A percentile compares a stretch with the other conserved stretches of the same genome.
phyloP scores from a whole-genome alignment of 2,888 invertebrate genomes.

The Athrips mouffetella region DNA sequence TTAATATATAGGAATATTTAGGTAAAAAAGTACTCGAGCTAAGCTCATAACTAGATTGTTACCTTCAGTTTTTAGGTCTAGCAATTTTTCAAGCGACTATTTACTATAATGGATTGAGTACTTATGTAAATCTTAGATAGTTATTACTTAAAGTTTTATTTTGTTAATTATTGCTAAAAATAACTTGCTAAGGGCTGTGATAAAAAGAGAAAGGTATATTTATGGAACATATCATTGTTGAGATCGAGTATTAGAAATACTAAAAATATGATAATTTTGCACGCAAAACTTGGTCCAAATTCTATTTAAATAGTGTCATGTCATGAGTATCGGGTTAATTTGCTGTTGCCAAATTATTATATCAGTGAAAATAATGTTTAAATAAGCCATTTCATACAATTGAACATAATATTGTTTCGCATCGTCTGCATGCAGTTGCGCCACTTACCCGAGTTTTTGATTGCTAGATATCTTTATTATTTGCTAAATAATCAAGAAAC shows the following conservation, averaged over 20 bases:
- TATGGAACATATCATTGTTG: constrained; percentile 48
- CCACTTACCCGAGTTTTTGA: no score
- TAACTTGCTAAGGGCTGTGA: constrained; percentile 68
- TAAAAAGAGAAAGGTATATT: constrained; percentile 57
- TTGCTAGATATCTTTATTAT: no score
- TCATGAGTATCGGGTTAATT: no score
- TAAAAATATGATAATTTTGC: background rate
- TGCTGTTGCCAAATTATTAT: no score
- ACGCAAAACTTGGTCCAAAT: no score
- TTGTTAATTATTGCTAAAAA: constrained; percentile 57
- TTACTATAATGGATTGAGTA: constrained; percentile 35
- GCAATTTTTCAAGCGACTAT: background rate
- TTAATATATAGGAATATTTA: constrained; percentile 5
- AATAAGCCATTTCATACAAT: no score
- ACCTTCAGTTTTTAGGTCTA: constrained; percentile 17
- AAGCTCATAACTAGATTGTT: constrained; percentile 29
- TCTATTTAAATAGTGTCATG: no score
- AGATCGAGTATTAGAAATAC: background rate
- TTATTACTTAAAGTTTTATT: constrained; percentile 49
- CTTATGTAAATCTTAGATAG: constrained; percentile 40
- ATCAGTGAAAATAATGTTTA: no score
- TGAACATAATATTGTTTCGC: no score
- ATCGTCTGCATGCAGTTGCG: no score
- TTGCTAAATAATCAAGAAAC: no score
- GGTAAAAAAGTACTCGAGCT: constrained; percentile 26